Evolutionary conservation across 1,140 invertebrate genomes (phyloP).

Genomic region (Meteorus sp.): DNA sequence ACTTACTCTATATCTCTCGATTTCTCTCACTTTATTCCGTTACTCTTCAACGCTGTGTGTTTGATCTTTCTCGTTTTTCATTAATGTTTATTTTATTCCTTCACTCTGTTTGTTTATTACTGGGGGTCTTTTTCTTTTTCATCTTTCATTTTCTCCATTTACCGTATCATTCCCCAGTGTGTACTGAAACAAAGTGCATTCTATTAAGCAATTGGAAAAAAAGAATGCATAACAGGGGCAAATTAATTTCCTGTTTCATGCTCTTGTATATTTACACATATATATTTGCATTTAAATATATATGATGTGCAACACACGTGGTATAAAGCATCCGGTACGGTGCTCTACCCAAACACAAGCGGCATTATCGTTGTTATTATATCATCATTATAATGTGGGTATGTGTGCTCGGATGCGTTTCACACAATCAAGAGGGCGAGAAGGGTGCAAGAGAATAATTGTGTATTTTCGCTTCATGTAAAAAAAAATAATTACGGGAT

Average conservation of each 20-base stretch:
- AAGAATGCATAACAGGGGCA: neutral
- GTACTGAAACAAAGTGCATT: neutral
- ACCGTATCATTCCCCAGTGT: neutral
- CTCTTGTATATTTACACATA: neutral
- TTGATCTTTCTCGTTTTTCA: conserved; percentile 15
- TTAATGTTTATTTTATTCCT: neutral
- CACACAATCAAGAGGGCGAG: neutral
- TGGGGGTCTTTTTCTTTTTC: neutral
- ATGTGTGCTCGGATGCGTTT: neutral
- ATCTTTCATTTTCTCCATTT: neutral
- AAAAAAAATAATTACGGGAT: no score
- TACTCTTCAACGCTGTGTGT: neutral
- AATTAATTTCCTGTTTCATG: conserved; percentile 8
- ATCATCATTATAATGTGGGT: conserved; percentile 15
- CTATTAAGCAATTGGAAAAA: neutral
- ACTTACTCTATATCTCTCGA: no score
- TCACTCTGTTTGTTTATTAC: neutral
- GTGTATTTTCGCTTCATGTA: no score
- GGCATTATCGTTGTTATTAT: conserved; percentile 23
- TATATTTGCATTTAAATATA: neutral
- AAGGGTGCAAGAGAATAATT: neutral
- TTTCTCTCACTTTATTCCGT: no score
- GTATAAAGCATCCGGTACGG: neutral
- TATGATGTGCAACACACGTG: neutral
- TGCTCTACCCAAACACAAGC: neutral